These are phyloP conservation scores for Cathartes aura DNA, from an alignment of 2,113 vertebrate genomes.

Conservation along the genomic window DNA sequence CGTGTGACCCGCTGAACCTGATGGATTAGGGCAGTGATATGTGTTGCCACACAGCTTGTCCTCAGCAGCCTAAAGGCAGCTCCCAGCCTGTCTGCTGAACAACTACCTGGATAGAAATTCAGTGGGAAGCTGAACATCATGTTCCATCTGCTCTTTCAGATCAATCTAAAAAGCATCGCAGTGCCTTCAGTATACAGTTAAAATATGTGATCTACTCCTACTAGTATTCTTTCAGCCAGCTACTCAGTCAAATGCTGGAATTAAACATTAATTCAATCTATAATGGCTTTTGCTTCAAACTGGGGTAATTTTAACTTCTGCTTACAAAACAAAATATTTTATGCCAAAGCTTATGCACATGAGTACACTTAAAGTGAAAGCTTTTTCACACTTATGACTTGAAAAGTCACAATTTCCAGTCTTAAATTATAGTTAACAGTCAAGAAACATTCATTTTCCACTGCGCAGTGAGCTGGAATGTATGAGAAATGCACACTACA, in stretches of 20 bases:
- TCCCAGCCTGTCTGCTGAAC: neutral
- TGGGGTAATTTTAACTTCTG: slow-evolving; percentile 44
- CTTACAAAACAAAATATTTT: slow-evolving; percentile 58
- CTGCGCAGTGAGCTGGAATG: neutral
- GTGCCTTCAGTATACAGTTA: neutral
- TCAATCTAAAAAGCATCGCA: neutral
- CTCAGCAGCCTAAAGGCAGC: neutral
- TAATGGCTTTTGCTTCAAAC: slow-evolving; percentile 43
- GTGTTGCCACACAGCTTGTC: neutral
- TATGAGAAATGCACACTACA: neutral
- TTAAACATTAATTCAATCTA: slow-evolving; percentile 42
- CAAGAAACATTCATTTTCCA: slow-evolving; percentile 46
- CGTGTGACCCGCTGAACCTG: accelerated
- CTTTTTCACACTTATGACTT: slow-evolving; percentile 50
- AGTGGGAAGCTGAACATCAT: neutral
- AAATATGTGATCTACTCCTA: neutral
- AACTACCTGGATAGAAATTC: neutral
- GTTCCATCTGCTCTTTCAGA: neutral
- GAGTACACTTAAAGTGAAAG: slow-evolving; percentile 37
- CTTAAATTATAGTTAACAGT: slow-evolving; percentile 49
- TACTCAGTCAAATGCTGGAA: neutral
- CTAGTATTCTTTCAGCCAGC: neutral
- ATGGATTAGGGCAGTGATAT: accelerated
- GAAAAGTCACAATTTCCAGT: slow-evolving; percentile 50
- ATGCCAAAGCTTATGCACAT: slow-evolving; percentile 1